Evolutionary conservation across 2,797 vertebrate genomes (phyloP).

Genomic region (Eulemur albifrons): DNA sequence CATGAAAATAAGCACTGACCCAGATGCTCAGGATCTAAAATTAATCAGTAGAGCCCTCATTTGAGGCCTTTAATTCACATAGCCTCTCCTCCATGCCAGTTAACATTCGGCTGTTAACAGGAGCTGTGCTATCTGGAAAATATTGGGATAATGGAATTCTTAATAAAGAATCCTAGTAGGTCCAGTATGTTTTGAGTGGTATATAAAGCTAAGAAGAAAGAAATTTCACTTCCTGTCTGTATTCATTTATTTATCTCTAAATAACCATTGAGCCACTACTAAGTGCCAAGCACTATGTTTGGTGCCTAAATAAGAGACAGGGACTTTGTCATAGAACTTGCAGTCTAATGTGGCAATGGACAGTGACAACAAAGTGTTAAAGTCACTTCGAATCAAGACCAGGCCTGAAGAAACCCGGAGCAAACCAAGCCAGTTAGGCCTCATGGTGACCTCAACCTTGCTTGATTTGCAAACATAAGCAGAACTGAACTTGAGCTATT

Average conservation of each 20-base stretch:
- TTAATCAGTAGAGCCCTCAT: constrained; percentile 42
- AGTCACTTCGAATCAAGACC: background rate
- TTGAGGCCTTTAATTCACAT: constrained; percentile 31
- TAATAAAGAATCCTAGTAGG: background rate
- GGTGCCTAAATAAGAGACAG: background rate
- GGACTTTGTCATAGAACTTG: background rate
- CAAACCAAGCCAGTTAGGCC: background rate
- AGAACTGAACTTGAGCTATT: background rate
- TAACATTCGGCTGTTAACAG: background rate
- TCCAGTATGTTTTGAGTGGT: background rate
- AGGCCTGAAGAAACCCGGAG: background rate
- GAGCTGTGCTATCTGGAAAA: background rate
- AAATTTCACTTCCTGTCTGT: background rate
- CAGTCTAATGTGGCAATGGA: background rate
- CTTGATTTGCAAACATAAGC: background rate
- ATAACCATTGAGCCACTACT: background rate
- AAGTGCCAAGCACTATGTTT: background rate
- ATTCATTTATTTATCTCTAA: background rate
- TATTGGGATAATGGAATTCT: background rate
- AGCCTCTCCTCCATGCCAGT: background rate
- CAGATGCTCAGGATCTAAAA: constrained; percentile 69
- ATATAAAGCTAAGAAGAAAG: background rate
- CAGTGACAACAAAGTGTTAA: background rate
- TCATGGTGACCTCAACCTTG: background rate
- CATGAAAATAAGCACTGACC: constrained; percentile 64